phyloP scores from a whole-genome alignment of 2,888 invertebrate genomes.

The Lucinisca nassula region DNA sequence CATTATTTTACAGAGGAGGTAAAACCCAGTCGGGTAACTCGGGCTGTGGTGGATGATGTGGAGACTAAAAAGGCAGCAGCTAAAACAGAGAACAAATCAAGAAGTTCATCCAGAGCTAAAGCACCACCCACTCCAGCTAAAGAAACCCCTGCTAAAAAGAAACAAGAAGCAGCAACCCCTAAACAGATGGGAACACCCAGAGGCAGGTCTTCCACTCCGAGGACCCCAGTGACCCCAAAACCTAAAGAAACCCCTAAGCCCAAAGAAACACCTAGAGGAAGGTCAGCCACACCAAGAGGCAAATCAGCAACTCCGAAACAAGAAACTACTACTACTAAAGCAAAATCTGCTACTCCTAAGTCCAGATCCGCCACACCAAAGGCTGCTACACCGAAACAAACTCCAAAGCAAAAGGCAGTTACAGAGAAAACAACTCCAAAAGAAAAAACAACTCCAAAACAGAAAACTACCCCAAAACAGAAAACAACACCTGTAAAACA shows the following conservation, averaged over 20 bases:
- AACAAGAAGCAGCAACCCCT: conserved; percentile 48
- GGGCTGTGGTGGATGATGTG: conserved; percentile 71
- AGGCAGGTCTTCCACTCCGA: conserved; percentile 27
- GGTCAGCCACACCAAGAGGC: conserved; percentile 34
- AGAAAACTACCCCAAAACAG: conserved; percentile 45
- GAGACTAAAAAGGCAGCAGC: conserved; percentile 50
- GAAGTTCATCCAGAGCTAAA: conserved; percentile 40
- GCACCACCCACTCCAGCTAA: conserved; percentile 31
- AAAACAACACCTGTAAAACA: conserved; percentile 52
- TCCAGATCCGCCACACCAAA: conserved; percentile 21
- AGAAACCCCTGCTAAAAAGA: conserved; percentile 11
- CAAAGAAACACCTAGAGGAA: conserved; percentile 40
- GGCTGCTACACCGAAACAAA: conserved; percentile 44
- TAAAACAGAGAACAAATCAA: conserved; percentile 33
- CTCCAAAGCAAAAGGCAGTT: conserved; percentile 44
- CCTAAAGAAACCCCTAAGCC: conserved; percentile 9
- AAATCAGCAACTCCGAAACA: conserved; percentile 17
- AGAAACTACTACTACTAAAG: conserved; percentile 27
- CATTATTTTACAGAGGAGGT: conserved; percentile 14
- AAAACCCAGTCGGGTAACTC: conserved; percentile 65
- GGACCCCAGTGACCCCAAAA: conserved; percentile 43
- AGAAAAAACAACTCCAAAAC: conserved; percentile 27
- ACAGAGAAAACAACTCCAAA: conserved; percentile 25
- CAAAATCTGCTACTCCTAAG: conserved; percentile 1
- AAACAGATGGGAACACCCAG: conserved; percentile 56